Conservation (phyloP, 2,888 invertebrate genomes). For the Pasiphila rectangulata region DNA sequence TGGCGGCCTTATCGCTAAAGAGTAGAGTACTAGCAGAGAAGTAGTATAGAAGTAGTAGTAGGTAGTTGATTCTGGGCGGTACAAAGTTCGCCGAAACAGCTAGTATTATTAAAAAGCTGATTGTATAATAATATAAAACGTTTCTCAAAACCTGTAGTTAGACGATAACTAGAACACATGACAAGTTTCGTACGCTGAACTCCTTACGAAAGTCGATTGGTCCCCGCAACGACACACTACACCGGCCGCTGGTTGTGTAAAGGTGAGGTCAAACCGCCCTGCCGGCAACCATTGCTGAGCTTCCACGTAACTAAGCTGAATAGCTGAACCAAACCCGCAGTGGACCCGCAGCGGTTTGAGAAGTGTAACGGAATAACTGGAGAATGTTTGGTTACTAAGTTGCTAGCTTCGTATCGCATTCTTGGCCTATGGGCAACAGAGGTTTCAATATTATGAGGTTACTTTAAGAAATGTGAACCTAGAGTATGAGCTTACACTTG, state of each 20-base stretch:
- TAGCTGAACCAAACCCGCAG: conserved; percentile 13
- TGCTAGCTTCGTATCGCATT: conserved; percentile 44
- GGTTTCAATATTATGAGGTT: conserved; percentile 36
- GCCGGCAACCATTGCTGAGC: conserved; percentile 27
- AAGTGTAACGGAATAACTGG: conserved; percentile 9
- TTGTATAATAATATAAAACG: background rate
- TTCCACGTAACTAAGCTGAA: background rate
- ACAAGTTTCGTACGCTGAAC: conserved; percentile 62
- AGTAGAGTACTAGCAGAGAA: too few relatives aligned
- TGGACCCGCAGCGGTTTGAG: conserved; percentile 22
- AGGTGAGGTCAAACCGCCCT: conserved; percentile 4
- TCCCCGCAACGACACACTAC: too few relatives aligned
- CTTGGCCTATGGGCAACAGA: conserved; percentile 30
- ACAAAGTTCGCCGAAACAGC: too few relatives aligned
- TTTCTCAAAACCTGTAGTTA: too few relatives aligned
- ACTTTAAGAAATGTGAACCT: conserved; percentile 34
- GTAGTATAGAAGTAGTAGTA: too few relatives aligned
- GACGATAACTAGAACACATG: too few relatives aligned
- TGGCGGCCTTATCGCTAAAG: too few relatives aligned
- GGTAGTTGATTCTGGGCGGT: too few relatives aligned
- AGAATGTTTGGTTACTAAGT: conserved; percentile 34
- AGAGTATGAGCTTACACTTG: too few relatives aligned
- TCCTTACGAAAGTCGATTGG: conserved; percentile 63
- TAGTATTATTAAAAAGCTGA: too few relatives aligned
- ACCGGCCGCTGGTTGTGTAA: too few relatives aligned